phyloP scores from a whole-genome alignment of 2,888 invertebrate genomes.

The Coleophora flavipennella region DNA sequence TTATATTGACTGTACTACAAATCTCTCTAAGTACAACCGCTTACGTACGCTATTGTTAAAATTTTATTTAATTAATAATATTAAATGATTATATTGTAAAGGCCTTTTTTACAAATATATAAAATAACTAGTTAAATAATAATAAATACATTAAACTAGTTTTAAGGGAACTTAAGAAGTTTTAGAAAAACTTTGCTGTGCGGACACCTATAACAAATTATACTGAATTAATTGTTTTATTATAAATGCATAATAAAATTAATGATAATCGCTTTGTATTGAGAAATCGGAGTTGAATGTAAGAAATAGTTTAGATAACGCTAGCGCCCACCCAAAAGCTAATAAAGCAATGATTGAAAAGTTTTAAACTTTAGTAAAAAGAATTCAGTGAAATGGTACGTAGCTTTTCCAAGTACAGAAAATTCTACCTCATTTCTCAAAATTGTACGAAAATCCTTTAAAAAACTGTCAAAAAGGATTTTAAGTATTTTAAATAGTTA shows the following conservation, averaged over 20 bases:
- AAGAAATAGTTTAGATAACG: conserved; percentile 59
- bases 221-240: conserved; percentile 13
- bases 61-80: conserved; percentile 5
- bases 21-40: conserved; percentile 44
- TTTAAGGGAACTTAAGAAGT: conserved; percentile 40
- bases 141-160: conserved; percentile 36
- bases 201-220: conserved; percentile 5
- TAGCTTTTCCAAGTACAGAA: conserved; percentile 20
- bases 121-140: conserved; percentile 36
- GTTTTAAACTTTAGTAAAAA: not conserved
- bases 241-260: conserved; percentile 21
- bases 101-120: conserved; percentile 61
- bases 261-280: no score
- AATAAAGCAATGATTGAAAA: no score
- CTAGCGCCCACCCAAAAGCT: conserved; percentile 53
- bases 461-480: not conserved
- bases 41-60: conserved; percentile 37
- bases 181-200: conserved; percentile 23
- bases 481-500: not conserved
- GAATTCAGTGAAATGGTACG: conserved; percentile 6
- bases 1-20: conserved; percentile 24
- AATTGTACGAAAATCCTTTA: conserved; percentile 9
- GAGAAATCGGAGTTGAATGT: not conserved
- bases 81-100: conserved; percentile 37
- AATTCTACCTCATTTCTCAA: conserved; percentile 36